Evolutionary conservation across 2,888 invertebrate species (phyloP), one percentile per base, ranked within the genome.

Genomic region (Cistogaster globosa): DNA sequence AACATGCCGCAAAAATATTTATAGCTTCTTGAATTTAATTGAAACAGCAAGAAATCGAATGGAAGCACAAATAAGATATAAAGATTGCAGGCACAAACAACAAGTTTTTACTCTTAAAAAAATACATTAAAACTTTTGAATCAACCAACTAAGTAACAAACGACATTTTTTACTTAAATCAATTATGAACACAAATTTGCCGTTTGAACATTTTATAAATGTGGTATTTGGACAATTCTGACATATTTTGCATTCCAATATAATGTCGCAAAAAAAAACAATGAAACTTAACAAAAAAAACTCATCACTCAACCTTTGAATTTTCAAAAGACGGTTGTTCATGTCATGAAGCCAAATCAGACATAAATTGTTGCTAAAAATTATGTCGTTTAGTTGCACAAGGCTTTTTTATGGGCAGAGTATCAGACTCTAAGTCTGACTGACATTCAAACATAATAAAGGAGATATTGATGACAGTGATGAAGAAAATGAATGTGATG

Each of bases 161-260:
- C 18, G 12, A 32, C 22, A 57, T 63, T 78, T 42, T 32, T 38
- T 32, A 76, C 77, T 67, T 82, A 90, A 89, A 91, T 90, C 90
- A 91, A 91, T 91, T 91, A 91, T 88, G 89, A 87, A 90, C 91
- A 91, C 91, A 91, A 91, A 91, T 91, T 91, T 91, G 91, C 91
- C 91, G 91, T 91, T 91, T 90, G 16, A 87, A 78, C 85, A 85
- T 85, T 85, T 78, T 74, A 81, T 78, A 75, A 75, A 91, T 90
- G 91, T 90, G 91, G 91, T 89, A 91, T 91, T 91, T 91, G 91
- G 91, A 91, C 91, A 91, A 91, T 91, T 91, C 89, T 89, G 91
- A 90, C 90, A 91, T 91, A 89, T 89, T 90, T 88, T 84, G 88
- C 87, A 87, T 87, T 87, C 86, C 88, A 87, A 86, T 80, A 83